phyloP scores from a whole-genome alignment of 2,113 vertebrate genomes.

The Hippopotamus amphibius region DNA sequence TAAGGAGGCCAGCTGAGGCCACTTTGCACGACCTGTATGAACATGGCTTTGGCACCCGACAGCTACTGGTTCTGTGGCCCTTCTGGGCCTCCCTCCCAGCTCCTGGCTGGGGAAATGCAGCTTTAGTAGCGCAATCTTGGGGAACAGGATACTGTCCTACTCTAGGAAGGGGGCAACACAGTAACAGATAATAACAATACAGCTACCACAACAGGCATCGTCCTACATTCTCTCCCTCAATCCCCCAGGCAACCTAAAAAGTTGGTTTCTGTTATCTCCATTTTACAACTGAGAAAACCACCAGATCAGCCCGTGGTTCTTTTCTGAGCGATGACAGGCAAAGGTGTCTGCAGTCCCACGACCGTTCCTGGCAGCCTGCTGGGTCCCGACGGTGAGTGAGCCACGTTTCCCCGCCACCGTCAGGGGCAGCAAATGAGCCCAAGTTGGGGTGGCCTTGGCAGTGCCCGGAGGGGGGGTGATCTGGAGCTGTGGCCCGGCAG shows the following conservation, averaged over 20 bases:
- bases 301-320: accelerated
- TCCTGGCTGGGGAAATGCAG: background rate
- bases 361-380: accelerated
- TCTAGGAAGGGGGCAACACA: background rate
- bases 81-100: background rate
- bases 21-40: background rate
- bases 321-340: background rate
- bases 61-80: background rate
- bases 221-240: background rate
- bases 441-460: background rate
- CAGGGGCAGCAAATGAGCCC: accelerated
- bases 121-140: background rate
- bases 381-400: background rate
- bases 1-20: background rate
- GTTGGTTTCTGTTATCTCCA: background rate
- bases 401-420: background rate
- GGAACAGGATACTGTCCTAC: background rate
- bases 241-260: background rate
- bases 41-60: background rate
- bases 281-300: background rate
- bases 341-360: background rate
- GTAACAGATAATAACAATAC: accelerated
- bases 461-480: background rate
- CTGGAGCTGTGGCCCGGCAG: background rate
- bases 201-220: accelerated